Evolutionary conservation across 2,888 invertebrate genomes (phyloP).

Genomic region (Patella ulyssiponensis): DNA sequence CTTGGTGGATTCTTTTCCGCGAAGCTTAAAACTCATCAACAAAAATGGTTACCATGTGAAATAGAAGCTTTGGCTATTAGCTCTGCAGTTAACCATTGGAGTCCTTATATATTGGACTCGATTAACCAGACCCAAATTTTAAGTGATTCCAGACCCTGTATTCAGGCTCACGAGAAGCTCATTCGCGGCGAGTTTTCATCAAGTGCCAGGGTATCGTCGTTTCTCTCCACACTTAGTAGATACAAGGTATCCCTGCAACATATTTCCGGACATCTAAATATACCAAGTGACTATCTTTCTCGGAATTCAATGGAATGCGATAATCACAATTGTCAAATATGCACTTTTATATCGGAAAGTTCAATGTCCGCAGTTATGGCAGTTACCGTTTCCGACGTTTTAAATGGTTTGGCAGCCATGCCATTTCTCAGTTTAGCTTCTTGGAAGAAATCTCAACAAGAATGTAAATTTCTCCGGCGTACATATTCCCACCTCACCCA

Average conservation of each 20-base stretch:
- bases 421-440: neutral
- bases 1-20: neutral
- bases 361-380: neutral
- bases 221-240: neutral
- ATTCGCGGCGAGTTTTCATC: conserved; percentile 2
- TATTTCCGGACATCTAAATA: conserved; percentile 3
- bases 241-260: conserved; percentile 3
- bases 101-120: neutral
- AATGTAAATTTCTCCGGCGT: neutral
- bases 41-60: neutral
- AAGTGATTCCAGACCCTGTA: neutral
- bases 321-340: conserved; percentile 1
- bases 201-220: conserved; percentile 3
- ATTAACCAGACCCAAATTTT: conserved; percentile 1
- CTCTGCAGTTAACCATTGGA: neutral
- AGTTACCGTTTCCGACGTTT: neutral
- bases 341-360: conserved; percentile 1
- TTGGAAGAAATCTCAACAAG: conserved; percentile 11
- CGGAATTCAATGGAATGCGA: neutral
- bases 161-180: neutral
- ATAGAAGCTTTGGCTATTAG: neutral
- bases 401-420: neutral
- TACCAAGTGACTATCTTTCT: neutral
- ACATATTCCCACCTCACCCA: conserved; percentile 9
- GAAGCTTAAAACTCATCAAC: neutral